These are phyloP conservation scores for Caenorhabditis latens DNA, from an alignment of 1,140 invertebrate genomes.

Conservation along the genomic window DNA sequence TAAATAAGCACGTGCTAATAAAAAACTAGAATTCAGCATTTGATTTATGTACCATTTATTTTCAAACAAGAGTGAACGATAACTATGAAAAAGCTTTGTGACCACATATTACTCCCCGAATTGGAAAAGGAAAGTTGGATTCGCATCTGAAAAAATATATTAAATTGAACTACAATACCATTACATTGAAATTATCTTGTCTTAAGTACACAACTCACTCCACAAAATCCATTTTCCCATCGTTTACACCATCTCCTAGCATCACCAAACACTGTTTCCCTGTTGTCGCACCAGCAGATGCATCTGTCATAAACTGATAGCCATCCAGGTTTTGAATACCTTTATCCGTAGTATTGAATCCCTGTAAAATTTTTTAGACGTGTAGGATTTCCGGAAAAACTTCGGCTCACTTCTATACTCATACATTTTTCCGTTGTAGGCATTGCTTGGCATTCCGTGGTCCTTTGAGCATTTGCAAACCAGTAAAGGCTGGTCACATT, in stretches of 20 bases:
- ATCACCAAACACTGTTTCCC: constrained; percentile 8
- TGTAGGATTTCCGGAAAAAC: too few species aligned
- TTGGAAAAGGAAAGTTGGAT: background rate
- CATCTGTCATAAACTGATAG: background rate
- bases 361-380: background rate
- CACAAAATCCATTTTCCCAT: background rate
- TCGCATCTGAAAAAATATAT: background rate
- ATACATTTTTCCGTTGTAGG: background rate
- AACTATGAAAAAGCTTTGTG: too few species aligned
- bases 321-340: background rate
- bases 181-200: too few species aligned
- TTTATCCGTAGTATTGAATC: background rate
- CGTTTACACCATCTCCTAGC: background rate
- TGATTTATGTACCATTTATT: too few species aligned
- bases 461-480: background rate
- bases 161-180: too few species aligned
- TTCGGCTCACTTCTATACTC: background rate
- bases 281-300: background rate
- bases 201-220: background rate
- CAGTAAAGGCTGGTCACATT: background rate
- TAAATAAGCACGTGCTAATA: too few species aligned
- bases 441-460: background rate
- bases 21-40: too few species aligned
- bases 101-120: background rate
- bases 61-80: too few species aligned